Base-by-base conservation (phyloP, 1,140 invertebrate species). In the Ruditapes philippinarum region DNA sequence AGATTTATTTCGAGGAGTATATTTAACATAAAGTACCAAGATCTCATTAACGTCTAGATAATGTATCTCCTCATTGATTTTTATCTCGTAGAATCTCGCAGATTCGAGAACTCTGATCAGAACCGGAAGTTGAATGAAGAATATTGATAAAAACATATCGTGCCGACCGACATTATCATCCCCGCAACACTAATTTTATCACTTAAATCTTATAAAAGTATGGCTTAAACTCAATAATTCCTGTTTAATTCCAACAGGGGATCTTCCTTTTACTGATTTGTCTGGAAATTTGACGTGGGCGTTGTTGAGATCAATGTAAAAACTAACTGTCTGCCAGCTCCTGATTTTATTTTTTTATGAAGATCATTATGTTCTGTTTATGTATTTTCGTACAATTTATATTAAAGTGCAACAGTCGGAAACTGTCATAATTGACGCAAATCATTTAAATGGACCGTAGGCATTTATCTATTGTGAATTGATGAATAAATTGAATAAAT, bases 121-220 rank as follows among this genome's bases (percentile, higher is more conserved):
- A 9, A 31, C 78, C 78, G 78, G 78, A 80, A 80, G 78, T 60
- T 28, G 78, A 57, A 80, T 80, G 22, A n/a, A 38, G 78, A 62
- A 60, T 28, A 28, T 36, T 51, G 78, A 80, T 80, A 80, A 80
- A 36, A n/a, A 49, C 73, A 76, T 80, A 60, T 40, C 78, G n/a
- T 42, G 54, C 57, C 49, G n/a, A 80, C 40, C 31, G 49, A 60
- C 74, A 79, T 17, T 57, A 51, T 79, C 51, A 54, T 49, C 42
- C 11, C 40, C 22, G 19, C 17, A 57, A 80, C 36, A 31, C 36
- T n/a, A 36, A 38, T 33, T 60, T 11, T 60, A 80, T 80, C 78
- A 4, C 51, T 22, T 38, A 22, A 57, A 57, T 60, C 74, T 17
- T 80, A 80, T 57, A 36, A 80, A 57, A 33, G 31, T 33, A 36